A percentile compares a stretch with the other conserved stretches of the same genome.
These are phyloP conservation scores for Polypedilum vanderplanki DNA, from an alignment of 1,140 invertebrate species.

Conservation along the genomic window DNA sequence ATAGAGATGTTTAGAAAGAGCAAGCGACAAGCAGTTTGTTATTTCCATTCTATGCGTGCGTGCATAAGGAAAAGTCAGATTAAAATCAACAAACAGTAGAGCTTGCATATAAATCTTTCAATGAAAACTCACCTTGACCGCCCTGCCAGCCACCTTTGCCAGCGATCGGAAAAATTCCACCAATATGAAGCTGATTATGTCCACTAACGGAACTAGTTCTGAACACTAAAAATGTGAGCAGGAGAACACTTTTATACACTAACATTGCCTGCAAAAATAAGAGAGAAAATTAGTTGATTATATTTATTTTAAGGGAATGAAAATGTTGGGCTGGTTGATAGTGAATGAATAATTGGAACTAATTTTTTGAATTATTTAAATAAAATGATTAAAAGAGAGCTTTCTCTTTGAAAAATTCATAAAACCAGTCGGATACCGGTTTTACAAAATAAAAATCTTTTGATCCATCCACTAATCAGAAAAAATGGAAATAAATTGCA, in stretches of 20 bases:
- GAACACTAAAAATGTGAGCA: constrained; percentile 12
- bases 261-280: constrained; percentile 21
- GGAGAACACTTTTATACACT: constrained; percentile 23
- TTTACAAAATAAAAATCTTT: too few relatives aligned
- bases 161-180: constrained; percentile 93
- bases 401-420: too few relatives aligned
- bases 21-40: constrained; percentile 31
- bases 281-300: background rate
- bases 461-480: too few relatives aligned
- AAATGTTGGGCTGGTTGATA: background rate
- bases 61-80: background rate
- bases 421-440: too few relatives aligned
- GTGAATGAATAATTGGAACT: constrained; percentile 6
- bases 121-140: constrained; percentile 53
- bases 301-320: background rate
- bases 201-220: constrained; percentile 33
- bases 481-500: too few relatives aligned
- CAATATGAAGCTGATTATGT: constrained; percentile 81
- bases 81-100: background rate
- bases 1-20: constrained; percentile 39
- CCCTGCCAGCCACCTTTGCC: constrained; percentile 94
- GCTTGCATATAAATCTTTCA: constrained; percentile 35
- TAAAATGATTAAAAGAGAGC: background rate
- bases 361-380: constrained; percentile 8
- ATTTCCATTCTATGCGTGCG: background rate